Base-by-base conservation (phyloP, 2,888 invertebrate genomes). In the Hoplodrina blanda region DNA sequence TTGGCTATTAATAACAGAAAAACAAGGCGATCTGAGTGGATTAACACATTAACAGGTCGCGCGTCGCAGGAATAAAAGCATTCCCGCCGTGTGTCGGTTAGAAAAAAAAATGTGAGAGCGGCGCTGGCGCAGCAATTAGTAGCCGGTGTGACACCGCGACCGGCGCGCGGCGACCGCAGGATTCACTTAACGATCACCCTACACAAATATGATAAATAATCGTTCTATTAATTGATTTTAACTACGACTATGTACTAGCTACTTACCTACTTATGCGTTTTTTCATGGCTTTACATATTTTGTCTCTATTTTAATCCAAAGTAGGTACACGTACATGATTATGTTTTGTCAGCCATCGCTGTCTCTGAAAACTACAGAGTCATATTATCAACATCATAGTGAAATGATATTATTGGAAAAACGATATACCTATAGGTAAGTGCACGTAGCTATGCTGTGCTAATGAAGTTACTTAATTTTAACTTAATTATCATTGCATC, bases 1-100 rank as follows among this genome's bases (percentile, higher is more conserved):
- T 92, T 90, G 90, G 91, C 91, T 91, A 93, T 93, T 92, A 93
- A 92, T 94, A 93, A 91, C 91, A 88, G 88, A 88, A 87, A 87
- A 90, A 93, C 94, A 91, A 90, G 91, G 86, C 91, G 91, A 91
- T 90, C 90, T 88, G 89, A 95, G 93, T 94, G 94, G 94, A 95
- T 95, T 95, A 95, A 95, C 93, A 95, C 95, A 94, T 95, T 94
- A 95, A 91, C 90, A 89, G 92, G 90, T 87, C 90, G 63, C 68
- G 62, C 53, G 64, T 90, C 93, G 93, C 91, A 91, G 83, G 90
- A 85, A 91, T 95, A 93, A 95, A 94, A 95, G 94, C 94, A 92
- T 94, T 94, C 94, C 92, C 88, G 89, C 86, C 84, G 87, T 85
- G 86, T 92, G 93, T 92, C 80, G 65, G 69, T 69, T 65, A 65